Base-by-base conservation (phyloP, 2,797 vertebrate genomes). In the Acomys russatus region DNA sequence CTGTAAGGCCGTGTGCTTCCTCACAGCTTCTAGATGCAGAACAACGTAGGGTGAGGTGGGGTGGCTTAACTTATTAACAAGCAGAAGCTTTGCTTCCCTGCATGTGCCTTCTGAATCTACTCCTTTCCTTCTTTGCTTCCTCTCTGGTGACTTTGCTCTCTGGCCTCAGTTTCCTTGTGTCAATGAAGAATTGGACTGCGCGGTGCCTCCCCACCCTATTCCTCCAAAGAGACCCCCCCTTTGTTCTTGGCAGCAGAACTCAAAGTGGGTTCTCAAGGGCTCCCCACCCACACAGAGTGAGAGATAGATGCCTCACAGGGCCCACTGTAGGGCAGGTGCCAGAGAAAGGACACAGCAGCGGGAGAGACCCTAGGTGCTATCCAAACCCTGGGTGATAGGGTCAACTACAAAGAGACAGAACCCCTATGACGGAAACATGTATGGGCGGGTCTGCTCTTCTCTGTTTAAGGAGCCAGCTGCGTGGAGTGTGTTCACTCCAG, bases 371-470 rank as follows among this genome's bases (percentile, higher is more conserved):
- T 33, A 91, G 73, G 17, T 9, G 0, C 82, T 73, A 25, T 56
- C 35, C 35, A 35, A 71, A 61, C 25, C 95, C 78, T 35, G 35
- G 49, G 25, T 10, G 4, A 9, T 14, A 56, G 2, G 8, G 49
- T 17, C 20, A 30, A 54, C 12, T 3, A 20, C 28, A 12, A 33
- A 64, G 38, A 38, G 38, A 10, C 49, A 30, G 66, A 9, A 5
- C 7, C 25, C 4, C 20, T 0, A 0, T 0, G 0, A 33, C 8
- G 1, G 9, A 20, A 2, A 0, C 49, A 20, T 17, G 8, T 38
- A 12, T 18, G 15, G 2, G 3, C 25, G 6, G 9, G 22, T 15
- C 3, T 18, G 11, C 14, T 10, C 7, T 3, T 17, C 44, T 54
- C 4, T 1, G 0, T 77, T 59, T 54, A 0, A 1, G 66, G 71